phyloP scores from a whole-genome alignment of 1,140 invertebrate genomes.

The Uloborus diversus region DNA sequence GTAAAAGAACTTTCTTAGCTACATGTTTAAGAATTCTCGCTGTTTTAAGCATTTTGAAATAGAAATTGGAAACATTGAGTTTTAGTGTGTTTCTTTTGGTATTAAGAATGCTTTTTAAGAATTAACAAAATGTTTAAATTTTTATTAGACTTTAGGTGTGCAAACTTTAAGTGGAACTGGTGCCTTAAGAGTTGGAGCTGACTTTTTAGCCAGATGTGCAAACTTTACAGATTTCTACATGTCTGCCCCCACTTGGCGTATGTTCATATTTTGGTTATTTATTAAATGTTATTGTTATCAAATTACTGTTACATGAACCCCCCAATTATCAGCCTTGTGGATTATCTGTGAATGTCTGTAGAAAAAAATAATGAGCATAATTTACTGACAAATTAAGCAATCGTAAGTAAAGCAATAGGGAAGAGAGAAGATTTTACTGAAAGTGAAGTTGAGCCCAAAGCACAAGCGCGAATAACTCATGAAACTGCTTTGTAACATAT shows the following conservation, averaged over 20 bases:
- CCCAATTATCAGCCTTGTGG: background rate
- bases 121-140: background rate
- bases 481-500: too few relatives aligned
- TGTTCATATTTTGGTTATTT: conserved; percentile 59
- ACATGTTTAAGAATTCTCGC: too few relatives aligned
- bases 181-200: conserved; percentile 85
- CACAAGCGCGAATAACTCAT: too few relatives aligned
- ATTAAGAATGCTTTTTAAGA: background rate
- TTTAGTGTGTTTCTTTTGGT: background rate
- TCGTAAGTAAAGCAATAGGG: too few relatives aligned
- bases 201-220: conserved; percentile 81
- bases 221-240: conserved; percentile 87
- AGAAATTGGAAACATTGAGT: background rate
- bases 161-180: conserved; percentile 96
- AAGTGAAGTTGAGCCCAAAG: too few relatives aligned
- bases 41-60: background rate
- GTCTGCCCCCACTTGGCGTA: conserved; percentile 95
- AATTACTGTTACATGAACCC: background rate
- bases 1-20: too few relatives aligned
- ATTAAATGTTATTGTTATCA: background rate
- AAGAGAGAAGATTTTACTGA: too few relatives aligned
- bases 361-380: background rate
- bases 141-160: conserved; percentile 82
- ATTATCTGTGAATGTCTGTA: background rate
- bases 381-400: background rate